These are phyloP conservation scores for Hylyphantes graminicola DNA, from an alignment of 1,140 invertebrate genomes.

Conservation along the genomic window DNA sequence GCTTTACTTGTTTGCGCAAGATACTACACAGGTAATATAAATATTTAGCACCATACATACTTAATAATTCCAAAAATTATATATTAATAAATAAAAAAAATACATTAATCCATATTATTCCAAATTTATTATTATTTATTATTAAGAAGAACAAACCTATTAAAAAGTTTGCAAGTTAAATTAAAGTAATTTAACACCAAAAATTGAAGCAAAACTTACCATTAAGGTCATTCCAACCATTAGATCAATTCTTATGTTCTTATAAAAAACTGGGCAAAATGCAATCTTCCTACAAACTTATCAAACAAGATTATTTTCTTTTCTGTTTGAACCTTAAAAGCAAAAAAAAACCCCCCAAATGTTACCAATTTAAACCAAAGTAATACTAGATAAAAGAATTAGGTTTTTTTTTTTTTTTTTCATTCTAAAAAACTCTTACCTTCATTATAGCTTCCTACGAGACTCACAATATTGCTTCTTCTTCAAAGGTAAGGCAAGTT, in stretches of 20 bases:
- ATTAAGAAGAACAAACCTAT: neutral
- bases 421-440: neutral
- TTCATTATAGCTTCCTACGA: conserved; percentile 8
- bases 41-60: too few species aligned
- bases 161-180: neutral
- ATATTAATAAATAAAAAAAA: too few species aligned
- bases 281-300: neutral
- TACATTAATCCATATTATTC: too few species aligned
- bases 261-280: neutral
- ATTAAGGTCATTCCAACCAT: neutral
- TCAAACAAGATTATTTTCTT: neutral
- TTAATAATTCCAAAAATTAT: too few species aligned
- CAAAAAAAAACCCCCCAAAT: too few species aligned
- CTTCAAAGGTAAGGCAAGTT: neutral
- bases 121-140: too few species aligned
- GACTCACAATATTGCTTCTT: neutral
- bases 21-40: too few species aligned
- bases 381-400: too few species aligned
- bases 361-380: too few species aligned
- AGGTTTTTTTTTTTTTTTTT: too few species aligned
- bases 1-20: too few species aligned
- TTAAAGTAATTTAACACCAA: neutral
- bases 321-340: too few species aligned
- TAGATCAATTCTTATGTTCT: neutral
- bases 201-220: neutral